Evolutionary conservation across 2,888 invertebrate genomes (phyloP).

Genomic region (Sinodicranocentrus sp.): DNA sequence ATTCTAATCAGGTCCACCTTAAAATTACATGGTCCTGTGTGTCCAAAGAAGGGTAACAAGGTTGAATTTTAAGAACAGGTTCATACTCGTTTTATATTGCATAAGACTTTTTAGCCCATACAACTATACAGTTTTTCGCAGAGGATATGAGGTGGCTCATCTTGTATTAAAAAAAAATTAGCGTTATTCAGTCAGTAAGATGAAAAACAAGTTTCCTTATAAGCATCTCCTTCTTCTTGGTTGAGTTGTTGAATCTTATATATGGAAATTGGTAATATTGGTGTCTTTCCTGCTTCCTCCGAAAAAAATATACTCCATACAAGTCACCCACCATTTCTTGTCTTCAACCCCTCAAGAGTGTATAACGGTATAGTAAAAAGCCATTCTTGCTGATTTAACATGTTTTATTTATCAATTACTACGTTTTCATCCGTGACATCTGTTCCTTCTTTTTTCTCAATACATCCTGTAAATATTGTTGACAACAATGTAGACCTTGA

Average conservation of each 20-base stretch:
- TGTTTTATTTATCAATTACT: conserved; percentile 16
- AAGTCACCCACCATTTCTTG: not conserved
- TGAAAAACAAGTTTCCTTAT: conserved; percentile 58
- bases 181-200: conserved; percentile 68
- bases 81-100: not conserved
- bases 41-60: no score
- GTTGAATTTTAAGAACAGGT: not conserved
- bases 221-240: not conserved
- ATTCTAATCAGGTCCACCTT: no score
- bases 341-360: conserved; percentile 13
- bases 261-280: no score
- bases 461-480: no score
- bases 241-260: not conserved
- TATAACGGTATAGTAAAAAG: conserved; percentile 43
- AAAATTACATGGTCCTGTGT: no score
- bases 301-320: not conserved
- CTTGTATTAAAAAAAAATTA: conserved; percentile 27
- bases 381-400: conserved; percentile 18
- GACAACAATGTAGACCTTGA: no score
- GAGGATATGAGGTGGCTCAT: no score
- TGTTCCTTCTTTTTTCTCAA: conserved; percentile 1
- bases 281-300: conserved; percentile 49
- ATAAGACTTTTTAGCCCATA: not conserved
- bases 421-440: conserved; percentile 3
- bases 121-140: conserved; percentile 19